These are phyloP conservation scores for Manis javanica DNA, from an alignment of 2,797 vertebrate species.

Conservation along the genomic window DNA sequence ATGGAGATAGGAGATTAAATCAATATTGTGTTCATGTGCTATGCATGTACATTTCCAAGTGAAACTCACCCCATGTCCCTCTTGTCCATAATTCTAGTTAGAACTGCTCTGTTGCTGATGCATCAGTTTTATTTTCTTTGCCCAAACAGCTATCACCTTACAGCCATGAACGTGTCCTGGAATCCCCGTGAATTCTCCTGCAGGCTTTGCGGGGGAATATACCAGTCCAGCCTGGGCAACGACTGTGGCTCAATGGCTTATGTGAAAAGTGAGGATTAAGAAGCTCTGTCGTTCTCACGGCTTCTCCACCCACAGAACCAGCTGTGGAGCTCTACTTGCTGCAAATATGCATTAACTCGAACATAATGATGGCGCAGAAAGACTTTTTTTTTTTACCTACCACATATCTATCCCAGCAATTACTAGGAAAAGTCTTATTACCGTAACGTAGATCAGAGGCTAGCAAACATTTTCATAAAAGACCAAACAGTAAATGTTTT, in stretches of 20 bases:
- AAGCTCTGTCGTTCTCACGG: not conserved
- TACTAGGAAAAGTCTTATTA: not conserved
- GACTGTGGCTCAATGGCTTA: not conserved
- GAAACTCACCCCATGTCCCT: not conserved
- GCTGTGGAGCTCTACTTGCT: not conserved
- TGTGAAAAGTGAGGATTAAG: not conserved
- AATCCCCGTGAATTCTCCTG: not conserved
- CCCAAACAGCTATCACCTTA: not conserved
- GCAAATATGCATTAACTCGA: not conserved
- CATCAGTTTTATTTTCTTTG: not conserved
- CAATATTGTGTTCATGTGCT: not conserved
- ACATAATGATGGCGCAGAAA: not conserved
- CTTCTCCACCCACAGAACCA: not conserved
- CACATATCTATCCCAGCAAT: not conserved
- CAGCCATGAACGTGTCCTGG: not conserved
- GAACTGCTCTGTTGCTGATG: not conserved
- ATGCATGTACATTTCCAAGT: not conserved
- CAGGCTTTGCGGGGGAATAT: not conserved
- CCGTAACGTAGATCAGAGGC: not conserved
- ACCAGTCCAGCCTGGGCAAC: not conserved
- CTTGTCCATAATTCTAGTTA: not conserved
- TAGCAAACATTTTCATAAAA: not conserved
- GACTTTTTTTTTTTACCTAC: not conserved
- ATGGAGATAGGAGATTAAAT: conserved; percentile 23
- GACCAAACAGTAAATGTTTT: not conserved